Base-by-base conservation (phyloP, 1,140 invertebrate genomes). In the Sitophilus oryzae region DNA sequence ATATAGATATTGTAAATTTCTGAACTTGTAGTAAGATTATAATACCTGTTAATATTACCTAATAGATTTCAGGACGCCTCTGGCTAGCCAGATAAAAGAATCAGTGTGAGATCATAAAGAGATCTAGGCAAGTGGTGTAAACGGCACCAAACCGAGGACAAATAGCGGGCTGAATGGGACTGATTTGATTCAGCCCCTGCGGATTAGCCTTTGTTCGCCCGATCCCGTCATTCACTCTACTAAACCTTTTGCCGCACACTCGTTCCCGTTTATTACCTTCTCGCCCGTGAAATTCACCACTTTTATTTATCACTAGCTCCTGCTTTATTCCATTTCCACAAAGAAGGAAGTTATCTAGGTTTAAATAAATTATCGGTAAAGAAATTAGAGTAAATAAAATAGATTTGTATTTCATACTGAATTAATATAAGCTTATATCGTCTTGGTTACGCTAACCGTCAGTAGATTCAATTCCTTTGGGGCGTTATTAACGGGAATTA, bases 121-220 rank as follows among this genome's bases (percentile, higher is more conserved):
- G 59, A 64, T 64, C 52, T 52, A 59, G 48, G 53, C 62, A 58
- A 63, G 57, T 65, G 64, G 58, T 56, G 49, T 59, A 63, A 65
- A 65, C 56, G 59, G 58, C 55, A 56, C 59, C 64, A 65, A 63
- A 58, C 61, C 57, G 64, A 59, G 64, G 59, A 56, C 59, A 65
- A 65, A 65, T 65, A 65, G 61, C 60, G 48, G 48, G 53, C 47
- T 63, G 53, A 60, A 60, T 63, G 46, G 56, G 48, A 59, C 58
- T 59, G 54, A 62, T 61, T 52, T 57, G 59, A 62, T 59, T 60
- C 59, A 60, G 55, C 59, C 63, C 59, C 47, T 55, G 25, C 56
- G 57, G 64, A 65, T 65, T 65, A 65, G 57, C 59, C 50, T 61
- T 65, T 65, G 64, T 62, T 55, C 52, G 52, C 38, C 43, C 21